Evolutionary conservation across 2,113 vertebrate species (phyloP).

Genomic region (Gadus macrocephalus): DNA sequence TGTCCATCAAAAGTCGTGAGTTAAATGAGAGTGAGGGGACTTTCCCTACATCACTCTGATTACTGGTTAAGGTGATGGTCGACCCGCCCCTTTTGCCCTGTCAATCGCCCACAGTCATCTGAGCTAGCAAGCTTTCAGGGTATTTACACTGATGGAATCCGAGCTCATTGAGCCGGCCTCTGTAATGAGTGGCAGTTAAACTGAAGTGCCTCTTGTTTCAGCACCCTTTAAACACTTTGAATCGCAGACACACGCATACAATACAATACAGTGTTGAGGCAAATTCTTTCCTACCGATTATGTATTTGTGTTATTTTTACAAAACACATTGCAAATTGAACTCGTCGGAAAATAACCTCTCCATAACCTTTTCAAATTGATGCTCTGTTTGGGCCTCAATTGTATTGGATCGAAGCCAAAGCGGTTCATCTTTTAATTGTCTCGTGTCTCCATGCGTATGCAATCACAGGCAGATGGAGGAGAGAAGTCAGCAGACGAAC

Average conservation of each 20-base stretch:
- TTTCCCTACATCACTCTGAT: background rate
- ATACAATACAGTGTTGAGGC: background rate
- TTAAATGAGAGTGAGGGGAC: background rate
- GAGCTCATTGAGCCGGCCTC: constrained; percentile 25
- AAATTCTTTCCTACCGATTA: background rate
- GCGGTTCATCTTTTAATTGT: no score
- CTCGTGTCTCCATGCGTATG: no score
- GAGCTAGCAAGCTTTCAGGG: constrained; percentile 16
- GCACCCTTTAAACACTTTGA: constrained; percentile 16
- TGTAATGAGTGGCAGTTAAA: constrained; percentile 1
- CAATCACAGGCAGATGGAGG: no score
- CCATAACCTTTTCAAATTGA: no score
- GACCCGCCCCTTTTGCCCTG: constrained; percentile 2
- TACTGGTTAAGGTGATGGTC: constrained; percentile 1
- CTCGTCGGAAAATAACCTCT: no score
- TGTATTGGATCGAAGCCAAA: no score
- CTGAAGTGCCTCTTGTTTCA: constrained; percentile 22
- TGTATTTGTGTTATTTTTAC: no score
- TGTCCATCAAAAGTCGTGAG: background rate
- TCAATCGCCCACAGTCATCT: constrained; percentile 23
- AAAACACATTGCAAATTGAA: background rate
- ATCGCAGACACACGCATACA: constrained; percentile 19
- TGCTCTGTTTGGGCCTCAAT: no score
- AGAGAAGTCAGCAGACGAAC: no score
- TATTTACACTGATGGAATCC: constrained; percentile 30